Base-by-base conservation (phyloP, 2,888 invertebrate species). In the Rhyacophila evoluta region DNA sequence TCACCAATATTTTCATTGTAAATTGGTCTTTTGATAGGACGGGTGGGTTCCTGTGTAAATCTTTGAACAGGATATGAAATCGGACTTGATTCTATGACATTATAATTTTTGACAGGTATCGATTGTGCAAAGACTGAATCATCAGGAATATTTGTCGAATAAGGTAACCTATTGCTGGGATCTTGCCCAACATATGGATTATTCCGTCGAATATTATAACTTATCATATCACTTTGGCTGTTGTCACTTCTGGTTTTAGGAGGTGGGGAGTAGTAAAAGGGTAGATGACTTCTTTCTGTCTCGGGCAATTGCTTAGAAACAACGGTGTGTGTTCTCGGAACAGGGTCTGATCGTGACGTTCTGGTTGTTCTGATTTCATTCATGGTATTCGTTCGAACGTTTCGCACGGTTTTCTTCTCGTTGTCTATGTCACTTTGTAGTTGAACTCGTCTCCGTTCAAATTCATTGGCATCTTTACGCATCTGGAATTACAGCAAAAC, bases 61-160 rank as follows among this genome's bases (percentile, higher is more conserved):
- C 74, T 73, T 0, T 85, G 84, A 10, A 25, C 37, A 12, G 37
- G 29, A 38, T 72, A 37, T 11, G 36, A 12, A 83, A 85, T 84
- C 82, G 86, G 85, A 79, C 85, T 85, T 82, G 86, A 84, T 83
- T 81, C 77, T 1, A 72, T 41, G 6, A 72, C 28, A 28, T 79
- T 80, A 69, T 80, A 81, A 70, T 77, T 77, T 79, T 80, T 81
- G 0, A 80, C 81, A 0, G 81, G 79, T 25, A 81, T 77, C 2
- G 82, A 81, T 55, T 75, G 72, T 11, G 88, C 87, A 78, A 89
- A 89, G 3, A 88, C 84, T 0, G 88, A 87, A 69, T 85, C 87
- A 1, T 88, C 87, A 0, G 91, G 89, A 79, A 91, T 88, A 82
- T 91, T 91, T 2, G 86, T 86, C 0, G 89, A 88, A 81, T 86